phyloP scores from a whole-genome alignment of 2,888 invertebrate genomes.

The Pyrgus malvae region DNA sequence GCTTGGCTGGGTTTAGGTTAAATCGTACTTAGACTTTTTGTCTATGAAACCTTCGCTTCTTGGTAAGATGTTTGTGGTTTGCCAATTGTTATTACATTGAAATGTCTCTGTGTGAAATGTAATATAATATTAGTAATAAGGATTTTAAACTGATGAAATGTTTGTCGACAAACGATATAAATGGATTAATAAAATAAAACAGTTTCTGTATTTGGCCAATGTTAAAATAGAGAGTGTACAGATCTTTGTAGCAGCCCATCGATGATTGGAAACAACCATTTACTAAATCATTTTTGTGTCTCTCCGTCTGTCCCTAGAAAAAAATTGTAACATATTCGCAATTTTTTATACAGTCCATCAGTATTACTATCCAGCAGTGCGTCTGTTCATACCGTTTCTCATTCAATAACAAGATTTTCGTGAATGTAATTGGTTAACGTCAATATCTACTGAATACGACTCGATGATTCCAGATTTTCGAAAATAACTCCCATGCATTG shows the following conservation, averaged over 20 bases:
- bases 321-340: too few species aligned
- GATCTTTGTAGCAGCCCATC: too few species aligned
- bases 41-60: background rate
- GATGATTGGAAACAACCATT: too few species aligned
- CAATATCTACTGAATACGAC: slow-evolving; percentile 8
- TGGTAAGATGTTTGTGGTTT: background rate
- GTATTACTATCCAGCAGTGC: background rate
- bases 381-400: slow-evolving; percentile 11
- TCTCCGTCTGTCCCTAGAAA: too few species aligned
- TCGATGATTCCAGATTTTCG: slow-evolving; percentile 10
- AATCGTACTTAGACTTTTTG: slow-evolving; percentile 3
- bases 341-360: background rate
- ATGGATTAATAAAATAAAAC: too few species aligned
- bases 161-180: too few species aligned
- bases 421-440: slow-evolving; percentile 11
- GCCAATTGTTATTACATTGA: background rate
- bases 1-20: background rate
- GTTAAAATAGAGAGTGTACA: too few species aligned
- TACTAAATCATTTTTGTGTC: too few species aligned
- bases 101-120: background rate
- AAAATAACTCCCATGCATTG: slow-evolving; percentile 7
- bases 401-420: slow-evolving; percentile 10
- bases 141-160: too few species aligned
- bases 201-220: too few species aligned
- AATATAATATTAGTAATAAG: too few species aligned